Evolutionary conservation across 2,113 vertebrate species (phyloP), one percentile per base, ranked within the genome.

Genomic region (Chelonoidis abingdonii): DNA sequence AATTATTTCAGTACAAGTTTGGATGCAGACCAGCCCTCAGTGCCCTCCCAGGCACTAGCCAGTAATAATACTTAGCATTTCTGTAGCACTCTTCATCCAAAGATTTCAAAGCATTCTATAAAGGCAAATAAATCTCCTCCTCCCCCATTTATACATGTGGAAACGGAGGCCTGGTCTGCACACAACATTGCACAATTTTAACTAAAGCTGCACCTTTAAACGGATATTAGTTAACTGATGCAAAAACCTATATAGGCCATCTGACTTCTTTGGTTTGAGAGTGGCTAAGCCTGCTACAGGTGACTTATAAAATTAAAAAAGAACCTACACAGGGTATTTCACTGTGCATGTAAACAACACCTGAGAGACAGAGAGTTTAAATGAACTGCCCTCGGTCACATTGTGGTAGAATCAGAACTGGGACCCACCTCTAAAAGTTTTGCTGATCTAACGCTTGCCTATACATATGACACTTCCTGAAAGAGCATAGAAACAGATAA

Each of bases 221-320:
- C 19, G 16, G 50, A 47, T 89, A 54, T 96, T 49, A 90, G n/a
- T 90, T 84, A 96, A 93, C 88, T 65, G 92, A 87, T 59, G 80
- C 25, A 90, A 94, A 94, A 94, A 87, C 90, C 24, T 84, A 53
- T 80, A 84, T n/a, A 69, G 54, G 83, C 83, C 81, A 5, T 27
- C 13, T 81, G 95, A 56, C 82, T 5, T 27, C 56, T 90, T 72
- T 38, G 11, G 14, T 80, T 93, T 88, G 27, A 59, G 88, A 90
- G 80, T 90, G 50, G 57, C 75, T 93, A 65, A 5, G 25, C 2
- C 4, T 83, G 44, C 27, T 31, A 7, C 88, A 96, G 94, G 81
- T 92, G 17, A 83, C 65, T 89, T 89, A 59, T 89, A 96, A 95
- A 93, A 92, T 93, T 87, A 81, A 59, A 41, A 21, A 52, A 12